A percentile compares a stretch with the other conserved stretches of the same genome.
phyloP scores from a whole-genome alignment of 2,113 vertebrate species.

The Atrichornis clamosus region DNA sequence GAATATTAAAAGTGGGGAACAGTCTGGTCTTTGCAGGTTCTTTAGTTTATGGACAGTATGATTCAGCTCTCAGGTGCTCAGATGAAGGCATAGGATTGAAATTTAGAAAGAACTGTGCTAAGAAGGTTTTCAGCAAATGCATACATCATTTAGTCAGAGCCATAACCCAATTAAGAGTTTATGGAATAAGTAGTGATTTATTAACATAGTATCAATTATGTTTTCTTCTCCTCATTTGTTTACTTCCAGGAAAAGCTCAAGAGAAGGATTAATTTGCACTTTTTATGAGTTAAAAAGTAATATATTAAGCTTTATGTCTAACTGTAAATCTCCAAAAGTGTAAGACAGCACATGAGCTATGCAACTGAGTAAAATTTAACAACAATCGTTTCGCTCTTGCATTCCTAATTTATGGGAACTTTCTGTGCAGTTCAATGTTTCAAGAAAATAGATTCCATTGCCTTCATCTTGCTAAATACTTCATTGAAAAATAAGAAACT shows the following conservation, averaged over 20 bases:
- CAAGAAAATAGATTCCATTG: not conserved
- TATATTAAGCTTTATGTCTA: constrained; percentile 32
- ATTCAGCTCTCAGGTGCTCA: not conserved
- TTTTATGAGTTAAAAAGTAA: constrained; percentile 37
- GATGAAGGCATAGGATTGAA: not conserved
- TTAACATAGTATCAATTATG: not conserved
- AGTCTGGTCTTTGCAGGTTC: not conserved
- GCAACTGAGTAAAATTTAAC: not conserved
- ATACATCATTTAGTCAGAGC: not conserved
- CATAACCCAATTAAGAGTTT: not conserved
- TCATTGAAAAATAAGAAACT: not conserved
- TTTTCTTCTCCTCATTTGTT: not conserved
- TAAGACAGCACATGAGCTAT: not conserved
- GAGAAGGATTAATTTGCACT: not conserved
- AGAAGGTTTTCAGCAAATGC: not conserved
- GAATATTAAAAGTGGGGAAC: not conserved
- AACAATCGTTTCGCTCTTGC: rapidly evolving
- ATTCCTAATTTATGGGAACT: not conserved
- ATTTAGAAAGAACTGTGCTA: not conserved
- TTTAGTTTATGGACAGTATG: not conserved
- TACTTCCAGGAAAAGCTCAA: not conserved
- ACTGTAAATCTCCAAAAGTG: constrained; percentile 25
- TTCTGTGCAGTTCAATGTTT: not conserved
- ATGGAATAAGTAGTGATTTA: constrained; percentile 2
- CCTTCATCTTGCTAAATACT: not conserved